Evolutionary conservation across 2,113 vertebrate species (phyloP).

Genomic region (Passer domesticus): DNA sequence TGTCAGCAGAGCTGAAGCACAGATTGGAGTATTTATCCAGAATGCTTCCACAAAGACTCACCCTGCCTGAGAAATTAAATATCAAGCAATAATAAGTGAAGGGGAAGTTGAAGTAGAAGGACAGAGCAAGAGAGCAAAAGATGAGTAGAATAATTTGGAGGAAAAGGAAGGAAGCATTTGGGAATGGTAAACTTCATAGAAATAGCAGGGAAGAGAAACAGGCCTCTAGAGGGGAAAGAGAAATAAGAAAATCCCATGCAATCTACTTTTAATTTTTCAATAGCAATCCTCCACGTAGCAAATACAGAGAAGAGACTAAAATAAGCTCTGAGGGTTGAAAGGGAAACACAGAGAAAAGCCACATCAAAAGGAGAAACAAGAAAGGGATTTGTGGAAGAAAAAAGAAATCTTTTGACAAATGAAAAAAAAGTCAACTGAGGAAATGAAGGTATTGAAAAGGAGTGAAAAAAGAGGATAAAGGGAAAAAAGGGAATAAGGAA

Average conservation of each 20-base stretch:
- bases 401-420: slow-evolving; percentile 45
- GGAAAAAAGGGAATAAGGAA: not conserved
- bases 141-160: not conserved
- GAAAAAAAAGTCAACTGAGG: slow-evolving; percentile 30
- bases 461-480: not conserved
- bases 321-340: slow-evolving; percentile 51
- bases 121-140: not conserved
- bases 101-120: not conserved
- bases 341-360: slow-evolving; percentile 33
- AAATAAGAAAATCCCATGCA: slow-evolving; percentile 44
- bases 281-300: not conserved
- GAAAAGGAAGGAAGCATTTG: not conserved
- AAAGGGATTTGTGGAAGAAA: slow-evolving; percentile 37
- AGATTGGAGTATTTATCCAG: not conserved
- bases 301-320: slow-evolving; percentile 41
- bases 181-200: not conserved
- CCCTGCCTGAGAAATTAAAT: not conserved
- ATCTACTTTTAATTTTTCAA: slow-evolving; percentile 61
- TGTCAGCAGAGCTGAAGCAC: not conserved
- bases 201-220: not conserved
- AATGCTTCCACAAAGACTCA: not conserved
- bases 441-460: slow-evolving; percentile 34
- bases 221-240: not conserved
- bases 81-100: not conserved
- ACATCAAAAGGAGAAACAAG: slow-evolving; percentile 55